Base-by-base conservation (phyloP, 2,888 invertebrate genomes). In the Platerodrilus igneus region DNA sequence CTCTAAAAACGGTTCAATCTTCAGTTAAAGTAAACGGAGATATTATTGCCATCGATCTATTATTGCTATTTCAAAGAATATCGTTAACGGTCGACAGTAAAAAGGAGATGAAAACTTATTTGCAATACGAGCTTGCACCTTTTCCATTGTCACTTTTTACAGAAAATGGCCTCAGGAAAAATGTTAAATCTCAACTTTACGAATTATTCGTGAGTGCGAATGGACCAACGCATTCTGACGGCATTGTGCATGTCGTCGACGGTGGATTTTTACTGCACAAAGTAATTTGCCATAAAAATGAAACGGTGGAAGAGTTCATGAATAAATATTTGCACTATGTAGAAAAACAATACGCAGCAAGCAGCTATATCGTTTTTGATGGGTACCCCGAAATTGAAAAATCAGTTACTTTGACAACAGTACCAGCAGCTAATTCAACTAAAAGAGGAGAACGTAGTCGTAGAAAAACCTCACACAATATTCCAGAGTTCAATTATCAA, bases 61-160 rank as follows among this genome's bases (percentile, higher is more conserved):
- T 51, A 45, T 45, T 50, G 37, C 27, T 56, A 37, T 52, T 53
- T 44, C 49, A 54, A 51, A 43, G 54, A 47, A 50, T 55, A 41
- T 42, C 49, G 25, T 44, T 54, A 38, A 48, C 41, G 13, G 48
- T 52, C 18, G 39, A 51, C 43, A 45, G 43, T 42, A 49, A 51
- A 50, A 41, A 47, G 35, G 49, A 57, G 41, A 51, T 56, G 50
- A 37, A 53, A 55, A 39, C 40, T 30, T 57, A 57, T 50, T 48
- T 57, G 26, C 40, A 53, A 45, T 53, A 55, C 39, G 56, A 59
- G 42, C 49, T 56, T 39, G 50, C 55, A 41, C 52, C 58, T 45
- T 54, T 52, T 50, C 55, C 57, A 47, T 38, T 54, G 32, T 52
- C 53, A 37, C 45, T 56, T 42, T 56, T 56, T 41, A 46, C 50